Percentiles rank a stretch among this genome's conserved stretches.
Evolutionary conservation across 2,113 vertebrate genomes (phyloP).

Genomic region (Nerophis ophidion): DNA sequence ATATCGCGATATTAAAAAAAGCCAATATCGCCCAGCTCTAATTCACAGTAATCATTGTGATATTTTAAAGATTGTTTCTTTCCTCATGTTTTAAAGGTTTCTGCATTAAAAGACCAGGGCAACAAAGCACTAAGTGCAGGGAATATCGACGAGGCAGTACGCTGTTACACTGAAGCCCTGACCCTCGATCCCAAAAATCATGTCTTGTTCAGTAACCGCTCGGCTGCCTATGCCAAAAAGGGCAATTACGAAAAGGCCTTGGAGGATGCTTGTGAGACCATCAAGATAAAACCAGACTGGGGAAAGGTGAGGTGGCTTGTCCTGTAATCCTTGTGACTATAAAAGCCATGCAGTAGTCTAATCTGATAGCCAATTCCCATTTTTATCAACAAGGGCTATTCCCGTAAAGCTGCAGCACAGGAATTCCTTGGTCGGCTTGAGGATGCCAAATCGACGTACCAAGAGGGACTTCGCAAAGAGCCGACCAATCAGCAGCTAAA

Average conservation of each 20-base stretch:
- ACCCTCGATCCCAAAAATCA: conserved; percentile 83
- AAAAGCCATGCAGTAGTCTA: not conserved
- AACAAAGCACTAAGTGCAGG: conserved; percentile 88
- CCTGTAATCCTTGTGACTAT: not conserved
- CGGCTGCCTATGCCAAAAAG: conserved; percentile 86
- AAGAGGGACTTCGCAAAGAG: conserved; percentile 85
- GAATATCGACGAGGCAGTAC: conserved; percentile 79
- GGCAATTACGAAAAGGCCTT: conserved; percentile 83
- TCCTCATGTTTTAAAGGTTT: conserved; percentile 31
- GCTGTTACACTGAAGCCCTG: conserved; percentile 86
- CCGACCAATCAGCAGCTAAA: conserved; percentile 83
- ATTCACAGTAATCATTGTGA: no score
- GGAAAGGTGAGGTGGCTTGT: conserved; percentile 75
- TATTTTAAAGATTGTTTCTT: not conserved
- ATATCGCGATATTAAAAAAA: no score
- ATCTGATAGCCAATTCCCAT: not conserved
- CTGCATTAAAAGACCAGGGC: conserved; percentile 86
- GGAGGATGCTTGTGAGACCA: conserved; percentile 83
- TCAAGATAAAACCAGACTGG: conserved; percentile 91
- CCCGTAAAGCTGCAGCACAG: conserved; percentile 85
- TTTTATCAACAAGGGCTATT: conserved; percentile 78
- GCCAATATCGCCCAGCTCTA: no score
- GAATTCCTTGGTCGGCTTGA: conserved; percentile 88
- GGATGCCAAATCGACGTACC: conserved; percentile 85
- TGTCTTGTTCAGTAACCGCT: conserved; percentile 90